These are phyloP conservation scores for Phycodurus eques DNA, from an alignment of 2,113 vertebrate species.

Conservation along the genomic window DNA sequence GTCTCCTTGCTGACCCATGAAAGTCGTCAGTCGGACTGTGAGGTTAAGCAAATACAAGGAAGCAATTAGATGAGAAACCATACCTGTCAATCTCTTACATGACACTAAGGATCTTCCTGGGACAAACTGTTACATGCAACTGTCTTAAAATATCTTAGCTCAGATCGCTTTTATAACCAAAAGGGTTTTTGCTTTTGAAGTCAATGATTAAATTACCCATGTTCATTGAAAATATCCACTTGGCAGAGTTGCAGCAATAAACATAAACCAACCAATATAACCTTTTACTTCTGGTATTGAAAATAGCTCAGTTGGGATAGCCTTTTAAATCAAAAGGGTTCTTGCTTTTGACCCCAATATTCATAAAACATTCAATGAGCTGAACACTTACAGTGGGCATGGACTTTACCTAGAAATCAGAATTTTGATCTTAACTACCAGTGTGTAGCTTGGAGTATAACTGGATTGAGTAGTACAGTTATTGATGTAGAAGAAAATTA, in stretches of 20 bases:
- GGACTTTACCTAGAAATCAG: too few relatives aligned
- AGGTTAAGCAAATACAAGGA: slow-evolving; percentile 37
- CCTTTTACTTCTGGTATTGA: too few relatives aligned
- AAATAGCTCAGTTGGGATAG: too few relatives aligned
- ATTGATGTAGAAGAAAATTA: too few relatives aligned
- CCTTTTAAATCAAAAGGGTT: too few relatives aligned
- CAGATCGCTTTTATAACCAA: neutral
- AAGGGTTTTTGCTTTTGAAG: neutral
- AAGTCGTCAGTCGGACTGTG: slow-evolving; percentile 24
- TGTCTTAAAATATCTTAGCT: neutral
- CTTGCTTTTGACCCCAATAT: too few relatives aligned
- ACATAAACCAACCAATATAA: neutral
- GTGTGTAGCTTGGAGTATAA: too few relatives aligned
- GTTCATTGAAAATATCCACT: neutral
- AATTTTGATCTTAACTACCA: too few relatives aligned
- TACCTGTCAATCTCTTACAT: slow-evolving; percentile 4
- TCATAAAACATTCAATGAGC: too few relatives aligned
- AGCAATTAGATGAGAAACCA: slow-evolving; percentile 27
- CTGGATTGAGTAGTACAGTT: too few relatives aligned
- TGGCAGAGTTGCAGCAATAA: neutral
- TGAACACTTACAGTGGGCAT: too few relatives aligned
- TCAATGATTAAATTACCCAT: neutral
- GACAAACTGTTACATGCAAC: neutral
- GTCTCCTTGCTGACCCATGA: slow-evolving; percentile 46
- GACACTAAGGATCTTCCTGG: slow-evolving; percentile 5